These are phyloP conservation scores for Sarcoramphus papa DNA, from an alignment of 2,797 vertebrate genomes.

Conservation along the genomic window DNA sequence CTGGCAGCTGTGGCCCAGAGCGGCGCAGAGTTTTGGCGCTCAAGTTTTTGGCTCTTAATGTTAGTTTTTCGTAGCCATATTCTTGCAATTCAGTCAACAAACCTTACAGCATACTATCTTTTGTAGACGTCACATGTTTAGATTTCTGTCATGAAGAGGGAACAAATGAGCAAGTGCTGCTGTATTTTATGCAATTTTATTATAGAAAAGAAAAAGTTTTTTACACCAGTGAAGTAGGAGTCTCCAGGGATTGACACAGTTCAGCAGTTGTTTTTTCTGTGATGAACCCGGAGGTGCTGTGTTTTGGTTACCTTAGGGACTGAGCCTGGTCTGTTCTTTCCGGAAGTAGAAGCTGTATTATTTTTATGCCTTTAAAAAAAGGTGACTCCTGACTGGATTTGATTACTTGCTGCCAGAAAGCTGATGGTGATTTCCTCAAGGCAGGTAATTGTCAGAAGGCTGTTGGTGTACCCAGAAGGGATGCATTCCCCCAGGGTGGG, in stretches of 20 bases:
- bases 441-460: not conserved
- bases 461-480: not conserved
- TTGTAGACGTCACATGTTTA: rapidly evolving
- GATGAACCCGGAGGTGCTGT: not conserved
- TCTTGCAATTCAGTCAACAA: not conserved
- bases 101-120: rapidly evolving
- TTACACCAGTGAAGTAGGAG: not conserved
- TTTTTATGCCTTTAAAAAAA: not conserved
- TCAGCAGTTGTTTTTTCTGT: not conserved
- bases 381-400: not conserved
- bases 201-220: not conserved
- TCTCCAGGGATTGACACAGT: not conserved
- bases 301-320: not conserved
- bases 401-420: not conserved
- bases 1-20: rapidly evolving
- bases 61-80: not conserved
- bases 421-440: not conserved
- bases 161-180: not conserved
- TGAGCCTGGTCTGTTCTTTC: not conserved
- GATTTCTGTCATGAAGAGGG: not conserved
- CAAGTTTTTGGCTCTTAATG: not conserved
- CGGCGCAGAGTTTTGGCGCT: not conserved
- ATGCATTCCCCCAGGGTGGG: not conserved
- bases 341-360: not conserved
- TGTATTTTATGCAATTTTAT: not conserved